Conservation (phyloP, 2,113 vertebrate species). For the Odobenus rosmarus region DNA sequence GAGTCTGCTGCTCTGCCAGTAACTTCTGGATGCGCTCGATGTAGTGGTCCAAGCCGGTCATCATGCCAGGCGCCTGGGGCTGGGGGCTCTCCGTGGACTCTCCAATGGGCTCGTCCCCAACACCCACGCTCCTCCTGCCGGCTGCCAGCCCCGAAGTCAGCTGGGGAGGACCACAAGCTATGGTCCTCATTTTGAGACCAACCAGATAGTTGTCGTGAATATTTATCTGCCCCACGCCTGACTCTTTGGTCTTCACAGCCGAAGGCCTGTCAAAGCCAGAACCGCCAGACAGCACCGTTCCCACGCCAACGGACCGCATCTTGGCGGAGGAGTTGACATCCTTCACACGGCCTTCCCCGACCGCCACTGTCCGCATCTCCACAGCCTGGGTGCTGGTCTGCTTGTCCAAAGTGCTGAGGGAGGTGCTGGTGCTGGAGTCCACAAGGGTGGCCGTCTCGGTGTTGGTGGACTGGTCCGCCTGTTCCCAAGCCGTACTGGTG, state of each 20-base stretch:
- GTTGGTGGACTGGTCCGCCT: slow-evolving; percentile 87
- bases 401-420: slow-evolving; percentile 86
- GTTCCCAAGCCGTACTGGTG: slow-evolving; percentile 86
- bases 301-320: slow-evolving; percentile 91
- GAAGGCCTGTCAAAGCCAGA: slow-evolving; percentile 82
- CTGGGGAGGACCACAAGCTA: slow-evolving; percentile 93
- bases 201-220: slow-evolving; percentile 94
- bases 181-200: slow-evolving; percentile 95
- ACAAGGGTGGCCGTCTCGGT: slow-evolving; percentile 80
- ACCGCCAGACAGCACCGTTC: slow-evolving; percentile 87
- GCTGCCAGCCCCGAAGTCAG: slow-evolving; percentile 10
- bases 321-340: slow-evolving; percentile 87
- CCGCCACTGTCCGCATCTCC: slow-evolving; percentile 89
- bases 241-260: slow-evolving; percentile 93
- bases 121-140: slow-evolving; percentile 91
- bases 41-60: slow-evolving; percentile 92
- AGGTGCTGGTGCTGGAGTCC: slow-evolving; percentile 89
- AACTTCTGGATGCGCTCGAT: slow-evolving; percentile 96
- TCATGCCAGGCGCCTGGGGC: slow-evolving; percentile 79
- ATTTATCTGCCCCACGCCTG: slow-evolving; percentile 90
- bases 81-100: slow-evolving; percentile 69
- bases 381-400: slow-evolving; percentile 89
- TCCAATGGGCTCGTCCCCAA: slow-evolving; percentile 89
- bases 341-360: slow-evolving; percentile 95
- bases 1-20: slow-evolving; percentile 95